Percentiles rank a stretch among this genome's conserved stretches.
phyloP scores from a whole-genome alignment of 2,797 vertebrate species.

The Peromyscus eremicus region DNA sequence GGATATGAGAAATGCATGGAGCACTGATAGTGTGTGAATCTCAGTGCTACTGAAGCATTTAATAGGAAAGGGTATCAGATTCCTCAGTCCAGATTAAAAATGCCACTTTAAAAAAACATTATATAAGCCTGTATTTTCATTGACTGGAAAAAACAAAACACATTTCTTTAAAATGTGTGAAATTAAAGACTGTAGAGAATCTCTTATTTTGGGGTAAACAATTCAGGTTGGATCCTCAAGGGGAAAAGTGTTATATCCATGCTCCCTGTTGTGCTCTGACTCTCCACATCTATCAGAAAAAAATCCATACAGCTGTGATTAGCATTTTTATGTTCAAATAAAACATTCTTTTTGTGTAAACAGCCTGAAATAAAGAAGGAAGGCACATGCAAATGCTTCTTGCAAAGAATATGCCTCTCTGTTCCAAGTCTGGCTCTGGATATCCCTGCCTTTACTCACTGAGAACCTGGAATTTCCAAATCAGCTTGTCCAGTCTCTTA shows the following conservation, averaged over 20 bases:
- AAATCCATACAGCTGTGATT: not conserved
- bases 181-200: not conserved
- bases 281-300: not conserved
- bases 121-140: not conserved
- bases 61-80: not conserved
- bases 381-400: not conserved
- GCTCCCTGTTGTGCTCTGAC: not conserved
- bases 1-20: not conserved
- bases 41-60: constrained; percentile 33
- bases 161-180: constrained; percentile 29
- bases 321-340: not conserved
- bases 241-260: not conserved
- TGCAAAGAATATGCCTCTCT: not conserved
- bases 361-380: constrained; percentile 13
- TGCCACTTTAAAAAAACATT: not conserved
- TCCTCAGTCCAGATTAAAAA: constrained; percentile 16
- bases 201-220: not conserved
- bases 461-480: not conserved
- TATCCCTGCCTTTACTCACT: not conserved
- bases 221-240: not conserved
- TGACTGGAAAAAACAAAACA: not conserved
- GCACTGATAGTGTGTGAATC: not conserved
- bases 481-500: not conserved
- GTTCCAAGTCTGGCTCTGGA: not conserved
- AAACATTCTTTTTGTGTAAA: not conserved